Evolutionary conservation across 2,888 invertebrate genomes (phyloP).

Genomic region (Petrolisthes cinctipes): DNA sequence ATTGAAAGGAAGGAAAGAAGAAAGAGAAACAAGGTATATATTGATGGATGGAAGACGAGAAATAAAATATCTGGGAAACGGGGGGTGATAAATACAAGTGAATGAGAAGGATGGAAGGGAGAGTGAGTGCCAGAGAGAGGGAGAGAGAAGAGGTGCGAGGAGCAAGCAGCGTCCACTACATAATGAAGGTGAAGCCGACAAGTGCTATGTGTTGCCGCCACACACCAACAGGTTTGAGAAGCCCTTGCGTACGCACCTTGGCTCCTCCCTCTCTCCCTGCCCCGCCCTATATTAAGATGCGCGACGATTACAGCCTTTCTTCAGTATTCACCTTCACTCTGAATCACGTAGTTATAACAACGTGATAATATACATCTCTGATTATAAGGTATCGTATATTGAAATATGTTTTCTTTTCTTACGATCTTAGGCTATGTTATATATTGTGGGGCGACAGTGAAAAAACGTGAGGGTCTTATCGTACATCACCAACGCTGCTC

Average conservation of each 20-base stretch:
- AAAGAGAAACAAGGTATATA: not conserved
- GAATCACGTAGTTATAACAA: not conserved
- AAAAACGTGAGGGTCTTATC: conserved; percentile 8
- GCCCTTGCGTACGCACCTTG: conserved; percentile 34
- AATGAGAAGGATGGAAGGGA: not conserved
- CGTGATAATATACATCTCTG: too few species aligned
- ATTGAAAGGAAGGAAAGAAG: not conserved
- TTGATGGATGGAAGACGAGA: not conserved
- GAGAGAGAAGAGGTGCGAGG: conserved; percentile 3
- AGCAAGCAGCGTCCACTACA: not conserved
- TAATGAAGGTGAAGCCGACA: conserved; percentile 22
- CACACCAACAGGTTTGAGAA: conserved; percentile 53
- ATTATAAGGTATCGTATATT: too few species aligned
- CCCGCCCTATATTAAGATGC: conserved; percentile 18
- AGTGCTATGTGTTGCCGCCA: conserved; percentile 41
- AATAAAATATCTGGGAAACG: not conserved
- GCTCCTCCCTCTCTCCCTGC: conserved; percentile 30
- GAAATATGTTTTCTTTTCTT: too few species aligned
- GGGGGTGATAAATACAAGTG: not conserved
- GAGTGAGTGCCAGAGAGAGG: conserved; percentile 18
- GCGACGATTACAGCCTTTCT: not conserved
- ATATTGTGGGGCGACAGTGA: too few species aligned
- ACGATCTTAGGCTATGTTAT: not conserved
- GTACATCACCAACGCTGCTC: conserved; percentile 17
- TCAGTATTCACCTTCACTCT: conserved; percentile 14